A percentile compares a stretch with the other conserved stretches of the same genome.
These are phyloP conservation scores for Erythrocebus patas DNA, from an alignment of 2,113 vertebrate species.

Conservation along the genomic window DNA sequence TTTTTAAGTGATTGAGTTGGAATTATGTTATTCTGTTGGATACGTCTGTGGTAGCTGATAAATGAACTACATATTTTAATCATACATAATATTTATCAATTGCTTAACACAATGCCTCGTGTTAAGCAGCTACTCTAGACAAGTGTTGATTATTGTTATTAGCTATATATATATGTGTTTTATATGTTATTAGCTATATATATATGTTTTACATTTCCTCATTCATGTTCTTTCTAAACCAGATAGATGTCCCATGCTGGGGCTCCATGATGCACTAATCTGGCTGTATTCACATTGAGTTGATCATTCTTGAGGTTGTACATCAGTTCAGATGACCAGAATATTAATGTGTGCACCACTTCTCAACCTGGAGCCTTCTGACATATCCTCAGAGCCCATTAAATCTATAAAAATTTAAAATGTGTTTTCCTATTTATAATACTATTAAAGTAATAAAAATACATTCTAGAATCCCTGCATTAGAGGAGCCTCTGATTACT, in stretches of 20 bases:
- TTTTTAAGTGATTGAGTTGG: background rate
- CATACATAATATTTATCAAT: background rate
- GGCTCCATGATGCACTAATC: background rate
- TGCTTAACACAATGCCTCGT: background rate
- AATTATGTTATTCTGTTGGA: background rate
- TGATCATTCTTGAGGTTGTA: background rate
- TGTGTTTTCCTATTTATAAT: background rate
- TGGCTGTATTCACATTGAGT: background rate
- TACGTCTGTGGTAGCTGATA: background rate
- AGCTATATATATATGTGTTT: background rate
- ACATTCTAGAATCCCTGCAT: background rate
- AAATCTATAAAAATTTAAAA: background rate
- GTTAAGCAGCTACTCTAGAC: background rate
- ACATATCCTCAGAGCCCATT: background rate
- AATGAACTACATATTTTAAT: background rate
- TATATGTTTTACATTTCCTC: background rate
- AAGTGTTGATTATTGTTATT: background rate
- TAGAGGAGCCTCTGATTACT: too few species aligned
- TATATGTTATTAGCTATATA: background rate
- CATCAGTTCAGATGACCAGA: background rate
- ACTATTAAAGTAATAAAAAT: background rate
- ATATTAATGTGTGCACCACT: background rate
- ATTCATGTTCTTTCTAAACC: background rate
- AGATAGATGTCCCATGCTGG: background rate
- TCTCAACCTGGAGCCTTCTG: background rate